A percentile compares a stretch with the other conserved stretches of the same genome.
Conservation (phyloP, 2,888 invertebrate species). For the Acleris holmiana region DNA sequence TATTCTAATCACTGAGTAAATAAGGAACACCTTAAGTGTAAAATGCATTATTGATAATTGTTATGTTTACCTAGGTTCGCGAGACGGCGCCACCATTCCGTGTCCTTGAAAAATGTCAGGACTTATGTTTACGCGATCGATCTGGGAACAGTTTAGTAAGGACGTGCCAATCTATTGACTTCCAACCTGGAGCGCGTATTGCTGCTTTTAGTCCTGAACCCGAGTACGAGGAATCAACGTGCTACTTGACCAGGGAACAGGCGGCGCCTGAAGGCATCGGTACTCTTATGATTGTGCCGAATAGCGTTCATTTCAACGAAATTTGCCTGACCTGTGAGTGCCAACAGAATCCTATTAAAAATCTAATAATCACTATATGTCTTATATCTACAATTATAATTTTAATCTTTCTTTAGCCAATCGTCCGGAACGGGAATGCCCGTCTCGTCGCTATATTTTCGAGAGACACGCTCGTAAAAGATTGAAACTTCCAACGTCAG, state of each 20-base stretch:
- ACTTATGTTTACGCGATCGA: constrained; percentile 92
- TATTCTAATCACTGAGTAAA: constrained; percentile 7
- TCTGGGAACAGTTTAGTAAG: constrained; percentile 92
- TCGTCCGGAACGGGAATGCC: constrained; percentile 94
- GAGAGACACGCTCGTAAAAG: constrained; percentile 94
- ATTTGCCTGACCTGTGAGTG: constrained; percentile 94
- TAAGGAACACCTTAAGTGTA: not conserved
- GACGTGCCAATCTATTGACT: constrained; percentile 95
- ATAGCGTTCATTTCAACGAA: constrained; percentile 95
- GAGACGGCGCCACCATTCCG: constrained; percentile 94
- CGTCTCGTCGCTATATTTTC: constrained; percentile 94
- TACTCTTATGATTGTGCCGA: constrained; percentile 93
- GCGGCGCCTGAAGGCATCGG: constrained; percentile 95
- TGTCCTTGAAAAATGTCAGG: constrained; percentile 95
- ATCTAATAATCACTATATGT: not conserved
- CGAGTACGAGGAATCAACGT: constrained; percentile 94
- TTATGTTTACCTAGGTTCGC: constrained; percentile 81
- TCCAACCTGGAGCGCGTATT: constrained; percentile 94
- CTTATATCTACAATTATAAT: not conserved
- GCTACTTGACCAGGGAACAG: constrained; percentile 93
- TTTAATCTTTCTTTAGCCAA: constrained; percentile 80
- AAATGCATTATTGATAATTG: constrained; percentile 3
- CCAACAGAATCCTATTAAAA: not conserved
- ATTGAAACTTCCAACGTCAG: constrained; percentile 90
- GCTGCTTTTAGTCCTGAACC: constrained; percentile 92